Conservation (phyloP, 2,113 vertebrate genomes). For the Chaetorhynchus papuensis region DNA sequence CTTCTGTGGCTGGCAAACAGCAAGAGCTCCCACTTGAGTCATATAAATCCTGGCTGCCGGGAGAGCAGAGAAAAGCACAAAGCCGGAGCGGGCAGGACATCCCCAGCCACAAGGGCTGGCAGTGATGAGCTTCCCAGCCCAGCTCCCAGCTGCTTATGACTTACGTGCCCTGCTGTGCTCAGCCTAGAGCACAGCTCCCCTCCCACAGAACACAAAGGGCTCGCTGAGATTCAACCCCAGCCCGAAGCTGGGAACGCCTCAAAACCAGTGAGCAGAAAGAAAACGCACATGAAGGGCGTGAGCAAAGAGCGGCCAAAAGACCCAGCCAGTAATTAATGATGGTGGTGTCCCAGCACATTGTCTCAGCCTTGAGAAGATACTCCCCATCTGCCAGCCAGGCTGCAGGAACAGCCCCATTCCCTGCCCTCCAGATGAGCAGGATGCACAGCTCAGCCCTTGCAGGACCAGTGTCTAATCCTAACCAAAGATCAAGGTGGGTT, state of each 20-base stretch:
- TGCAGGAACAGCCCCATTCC: neutral
- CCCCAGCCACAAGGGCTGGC: neutral
- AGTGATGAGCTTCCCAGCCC: neutral
- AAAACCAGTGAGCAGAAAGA: neutral
- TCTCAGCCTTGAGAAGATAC: neutral
- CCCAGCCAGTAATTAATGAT: neutral
- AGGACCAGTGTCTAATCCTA: neutral
- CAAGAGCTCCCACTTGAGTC: neutral
- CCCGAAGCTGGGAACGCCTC: neutral
- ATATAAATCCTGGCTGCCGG: neutral
- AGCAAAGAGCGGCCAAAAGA: neutral
- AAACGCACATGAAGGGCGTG: neutral
- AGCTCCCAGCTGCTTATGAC: neutral
- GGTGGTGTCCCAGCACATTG: neutral
- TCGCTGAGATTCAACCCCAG: neutral
- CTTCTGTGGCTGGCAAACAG: neutral
- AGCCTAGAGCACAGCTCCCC: neutral
- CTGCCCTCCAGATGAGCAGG: neutral
- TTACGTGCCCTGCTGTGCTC: fast-evolving
- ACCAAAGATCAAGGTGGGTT: neutral
- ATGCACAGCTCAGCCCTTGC: neutral
- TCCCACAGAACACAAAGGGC: neutral
- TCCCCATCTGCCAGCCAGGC: neutral
- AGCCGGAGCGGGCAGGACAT: neutral
- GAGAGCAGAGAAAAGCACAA: neutral